Base-by-base conservation (phyloP, 2,888 invertebrate genomes). In the Harpalus rufipes region DNA sequence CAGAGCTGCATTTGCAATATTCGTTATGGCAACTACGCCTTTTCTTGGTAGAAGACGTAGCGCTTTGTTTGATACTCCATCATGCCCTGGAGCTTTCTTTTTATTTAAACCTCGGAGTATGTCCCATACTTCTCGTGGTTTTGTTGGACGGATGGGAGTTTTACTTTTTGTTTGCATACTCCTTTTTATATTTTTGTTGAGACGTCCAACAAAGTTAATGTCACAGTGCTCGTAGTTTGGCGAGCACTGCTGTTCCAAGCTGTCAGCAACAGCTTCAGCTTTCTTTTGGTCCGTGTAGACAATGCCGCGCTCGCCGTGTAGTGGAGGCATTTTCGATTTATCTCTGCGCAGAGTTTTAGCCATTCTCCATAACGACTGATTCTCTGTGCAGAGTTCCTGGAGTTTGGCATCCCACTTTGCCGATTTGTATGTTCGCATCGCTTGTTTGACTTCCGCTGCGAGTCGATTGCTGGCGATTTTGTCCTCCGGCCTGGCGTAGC, bases 301-400 rank as follows among this genome's bases (percentile, higher is more conserved):
- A n/a, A n/a, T n/a, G n/a, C n/a, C n/a, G n/a, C n/a, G 44, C 7
- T 41, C 39, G 18, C 80, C 79, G 16, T 84, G 84, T 1, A 80
- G 0, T 16, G 68, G 68, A 6, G 61, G 68, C 14, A 51, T 44
- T 10, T 39, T 7, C 1, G 61, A 21, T 18, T 16, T 12, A 10
- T 80, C 18, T 56, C 41, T 80, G 16, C 80, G 25, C 12, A 74
- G 61, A 41, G 58, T 80, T 59, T 18, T 80, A 1, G 21, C n/a
- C 80, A 80, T 80, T 25, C 80, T 59, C 80, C 68, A 80, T 3
- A 80, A 59, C n/a, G n/a, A n/a, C n/a, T n/a, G n/a, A n/a, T n/a
- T n/a, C n/a, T n/a, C n/a, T n/a, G n/a, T n/a, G n/a, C 1, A 1
- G 8, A 59, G 80, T 74, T 1, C 10, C 1, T 1, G 1, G 7